Base-by-base conservation (phyloP, 2,113 vertebrate genomes). In the Boulengeromyrus knoepffleri region DNA sequence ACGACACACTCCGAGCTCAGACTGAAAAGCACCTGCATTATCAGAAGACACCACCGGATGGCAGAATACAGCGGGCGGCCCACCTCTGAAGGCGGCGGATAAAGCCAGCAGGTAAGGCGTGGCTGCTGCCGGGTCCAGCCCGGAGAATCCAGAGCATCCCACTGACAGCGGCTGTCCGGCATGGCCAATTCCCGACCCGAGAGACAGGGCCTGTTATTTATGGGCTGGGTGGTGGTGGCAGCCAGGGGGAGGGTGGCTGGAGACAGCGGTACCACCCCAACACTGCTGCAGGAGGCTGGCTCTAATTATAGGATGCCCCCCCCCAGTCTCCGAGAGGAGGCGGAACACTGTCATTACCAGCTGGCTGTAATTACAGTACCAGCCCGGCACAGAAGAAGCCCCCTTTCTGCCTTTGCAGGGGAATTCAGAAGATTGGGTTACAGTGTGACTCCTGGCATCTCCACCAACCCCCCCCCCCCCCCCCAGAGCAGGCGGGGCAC, bases 261-360 rank as follows among this genome's bases (percentile, higher is more conserved):
- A 42, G 74, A 90, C 84, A 45, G 47, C 39, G 19, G 21, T 56
- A 85, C 85, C 85, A 45, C 66, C 53, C 62, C 56, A 88, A 84
- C 46, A 36, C 52, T 88, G 39, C 62, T 52, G 42, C 89, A 74
- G n/a, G 21, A 90, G 62, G 39, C 56, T 90, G 74, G 46, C 36
- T 90, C 56, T 90, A 90, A 90, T 90, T 88, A 90, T 84, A 88
- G 49, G 84, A 50, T 53, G 36, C 24, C 70, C 1, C 46, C 17
- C 83, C 24, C 5, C 31, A n/a, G n/a, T 85, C 74, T 84, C 70
- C 7, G 83, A 42, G 62, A 85, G 88, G 46, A 66, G 88, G 77
- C 88, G 27, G n/a, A 21, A 47, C 90, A 89, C 90, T 85, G 83
- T 89, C 88, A 91, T 74, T 91, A 91, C 90, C 90, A 90, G 70